Conservation (phyloP, 1,140 invertebrate genomes). For the Zophobas morio region DNA sequence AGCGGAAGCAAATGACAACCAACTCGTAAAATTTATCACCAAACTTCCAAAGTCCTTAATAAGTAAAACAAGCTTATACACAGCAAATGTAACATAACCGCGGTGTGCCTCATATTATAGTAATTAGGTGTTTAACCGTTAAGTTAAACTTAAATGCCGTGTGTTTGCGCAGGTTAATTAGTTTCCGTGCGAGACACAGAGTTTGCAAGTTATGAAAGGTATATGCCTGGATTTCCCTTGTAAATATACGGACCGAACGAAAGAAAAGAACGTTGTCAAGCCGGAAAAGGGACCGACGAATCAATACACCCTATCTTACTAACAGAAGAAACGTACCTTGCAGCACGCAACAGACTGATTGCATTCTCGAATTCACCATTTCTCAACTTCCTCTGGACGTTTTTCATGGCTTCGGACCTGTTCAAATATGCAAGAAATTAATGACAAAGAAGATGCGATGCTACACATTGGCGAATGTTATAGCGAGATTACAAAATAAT, state of each 20-base stretch:
- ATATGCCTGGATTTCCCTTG: slow-evolving; percentile 3
- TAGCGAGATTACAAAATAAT: too few relatives aligned
- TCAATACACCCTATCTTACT: slow-evolving; percentile 26
- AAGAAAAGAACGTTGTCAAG: background rate
- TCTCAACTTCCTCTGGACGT: slow-evolving; percentile 84
- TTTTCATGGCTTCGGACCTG: slow-evolving; percentile 89
- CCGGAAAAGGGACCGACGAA: slow-evolving; percentile 18
- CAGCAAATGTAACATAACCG: slow-evolving; percentile 45
- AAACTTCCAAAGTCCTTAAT: slow-evolving; percentile 38
- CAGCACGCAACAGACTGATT: slow-evolving; percentile 85
- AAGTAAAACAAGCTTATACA: slow-evolving; percentile 46
- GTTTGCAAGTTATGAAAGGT: slow-evolving; percentile 17
- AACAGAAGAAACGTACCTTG: slow-evolving; percentile 76
- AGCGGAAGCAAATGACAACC: slow-evolving; percentile 24
- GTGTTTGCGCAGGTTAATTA: slow-evolving; percentile 49
- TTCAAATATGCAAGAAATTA: slow-evolving; percentile 63
- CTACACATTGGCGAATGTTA: background rate
- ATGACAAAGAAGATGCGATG: background rate
- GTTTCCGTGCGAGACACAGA: slow-evolving; percentile 30
- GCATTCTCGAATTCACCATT: slow-evolving; percentile 81
- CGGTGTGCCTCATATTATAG: slow-evolving; percentile 43
- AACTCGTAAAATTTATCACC: slow-evolving; percentile 44
- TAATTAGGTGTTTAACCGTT: slow-evolving; percentile 50
- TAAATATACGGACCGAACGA: background rate
- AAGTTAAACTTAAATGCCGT: slow-evolving; percentile 37